phyloP scores from a whole-genome alignment of 1,140 invertebrate genomes.

The Liolophura sinensis region DNA sequence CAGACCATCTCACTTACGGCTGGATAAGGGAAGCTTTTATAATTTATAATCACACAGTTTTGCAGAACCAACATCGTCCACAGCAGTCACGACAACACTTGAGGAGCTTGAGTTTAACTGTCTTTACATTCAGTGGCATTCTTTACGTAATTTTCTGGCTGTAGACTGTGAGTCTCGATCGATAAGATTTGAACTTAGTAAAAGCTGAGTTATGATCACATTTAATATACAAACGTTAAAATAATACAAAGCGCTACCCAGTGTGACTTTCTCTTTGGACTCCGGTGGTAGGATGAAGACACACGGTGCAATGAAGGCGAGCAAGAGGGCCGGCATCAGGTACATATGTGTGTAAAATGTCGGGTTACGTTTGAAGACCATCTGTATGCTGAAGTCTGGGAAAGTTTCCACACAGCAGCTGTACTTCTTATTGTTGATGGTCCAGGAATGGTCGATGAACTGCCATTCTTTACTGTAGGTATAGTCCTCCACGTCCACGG shows the following conservation, averaged over 20 bases:
- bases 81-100: too few relatives aligned
- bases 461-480: constrained; percentile 91
- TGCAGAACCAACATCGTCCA: too few relatives aligned
- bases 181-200: not conserved
- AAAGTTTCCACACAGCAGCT: constrained; percentile 49
- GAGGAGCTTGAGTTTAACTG: too few relatives aligned
- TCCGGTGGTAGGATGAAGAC: constrained; percentile 98
- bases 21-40: too few relatives aligned
- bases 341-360: constrained; percentile 57
- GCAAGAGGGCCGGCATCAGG: constrained; percentile 53
- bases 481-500: constrained; percentile 32
- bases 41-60: too few relatives aligned
- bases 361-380: constrained; percentile 50
- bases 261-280: constrained; percentile 95
- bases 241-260: constrained; percentile 69
- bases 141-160: not conserved
- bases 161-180: not conserved
- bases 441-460: constrained; percentile 66
- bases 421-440: constrained; percentile 34
- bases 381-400: constrained; percentile 43
- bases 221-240: too few relatives aligned
- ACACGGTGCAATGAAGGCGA: constrained; percentile 92
- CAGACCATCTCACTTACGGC: too few relatives aligned
- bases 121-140: too few relatives aligned
- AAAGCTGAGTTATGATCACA: too few relatives aligned